Percentiles rank a stretch among this genome's conserved stretches.
phyloP scores from a whole-genome alignment of 2,888 invertebrate genomes.

The Dioctria rufipes region DNA sequence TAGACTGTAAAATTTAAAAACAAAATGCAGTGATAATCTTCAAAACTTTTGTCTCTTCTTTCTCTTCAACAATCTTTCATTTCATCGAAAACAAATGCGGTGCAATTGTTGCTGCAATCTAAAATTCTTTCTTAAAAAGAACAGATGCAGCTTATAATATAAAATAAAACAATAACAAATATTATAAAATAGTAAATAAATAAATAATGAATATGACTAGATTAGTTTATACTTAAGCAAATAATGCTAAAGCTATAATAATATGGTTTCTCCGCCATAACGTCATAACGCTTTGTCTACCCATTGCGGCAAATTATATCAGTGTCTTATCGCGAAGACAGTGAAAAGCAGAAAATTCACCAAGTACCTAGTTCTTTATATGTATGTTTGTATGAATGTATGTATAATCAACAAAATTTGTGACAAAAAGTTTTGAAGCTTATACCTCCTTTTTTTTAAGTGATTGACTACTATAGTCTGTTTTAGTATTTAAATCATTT shows the following conservation, averaged over 20 bases:
- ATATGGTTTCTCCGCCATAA: too few relatives aligned
- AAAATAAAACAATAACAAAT: constrained; percentile 15
- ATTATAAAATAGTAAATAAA: not conserved
- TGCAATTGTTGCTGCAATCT: constrained; percentile 17
- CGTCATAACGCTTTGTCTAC: constrained; percentile 4
- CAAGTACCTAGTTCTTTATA: constrained; percentile 29
- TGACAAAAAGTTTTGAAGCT: constrained; percentile 49
- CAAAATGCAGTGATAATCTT: constrained; percentile 33
- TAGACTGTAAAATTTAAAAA: too few relatives aligned
- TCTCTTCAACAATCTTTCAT: constrained; percentile 6
- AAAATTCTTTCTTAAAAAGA: constrained; percentile 37
- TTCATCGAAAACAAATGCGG: constrained; percentile 3
- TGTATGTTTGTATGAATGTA: not conserved
- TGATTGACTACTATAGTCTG: constrained; percentile 16
- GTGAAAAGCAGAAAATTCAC: constrained; percentile 65
- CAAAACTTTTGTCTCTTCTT: constrained; percentile 38
- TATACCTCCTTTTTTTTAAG: not conserved
- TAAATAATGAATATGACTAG: too few relatives aligned
- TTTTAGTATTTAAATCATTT: not conserved
- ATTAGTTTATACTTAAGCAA: too few relatives aligned
- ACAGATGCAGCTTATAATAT: constrained; percentile 27
- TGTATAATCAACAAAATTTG: not conserved
- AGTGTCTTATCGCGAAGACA: constrained; percentile 68
- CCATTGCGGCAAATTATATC: constrained; percentile 45
- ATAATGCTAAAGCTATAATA: too few relatives aligned